phyloP scores from a whole-genome alignment of 1,140 invertebrate genomes.

The Penaeus japonicus region DNA sequence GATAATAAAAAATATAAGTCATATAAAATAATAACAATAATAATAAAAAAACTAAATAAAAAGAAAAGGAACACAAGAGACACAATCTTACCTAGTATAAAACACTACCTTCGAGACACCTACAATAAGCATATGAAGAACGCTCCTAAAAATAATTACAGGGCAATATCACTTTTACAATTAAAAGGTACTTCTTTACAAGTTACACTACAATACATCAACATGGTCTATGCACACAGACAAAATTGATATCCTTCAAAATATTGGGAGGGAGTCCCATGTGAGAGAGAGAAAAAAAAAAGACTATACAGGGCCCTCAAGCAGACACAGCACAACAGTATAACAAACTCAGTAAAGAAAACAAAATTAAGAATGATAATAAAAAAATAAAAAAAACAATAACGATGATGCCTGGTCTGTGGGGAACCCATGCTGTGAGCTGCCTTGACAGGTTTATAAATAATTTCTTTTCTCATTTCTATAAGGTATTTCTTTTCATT shows the following conservation, averaged over 20 bases:
- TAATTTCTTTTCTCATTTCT: not conserved
- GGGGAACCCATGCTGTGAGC: slow-evolving; percentile 32
- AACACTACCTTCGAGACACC: slow-evolving; percentile 43
- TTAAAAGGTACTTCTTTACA: slow-evolving; percentile 54
- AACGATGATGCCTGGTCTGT: not conserved
- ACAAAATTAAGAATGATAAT: too few relatives aligned
- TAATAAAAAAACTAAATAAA: too few relatives aligned
- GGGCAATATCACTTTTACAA: slow-evolving; percentile 28
- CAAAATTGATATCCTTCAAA: slow-evolving; percentile 16
- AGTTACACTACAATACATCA: slow-evolving; percentile 42
- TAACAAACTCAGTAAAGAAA: too few relatives aligned
- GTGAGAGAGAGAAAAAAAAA: not conserved
- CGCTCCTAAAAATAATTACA: slow-evolving; percentile 54
- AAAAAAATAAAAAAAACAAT: too few relatives aligned
- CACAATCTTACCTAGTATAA: slow-evolving; percentile 18
- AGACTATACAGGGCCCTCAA: not conserved
- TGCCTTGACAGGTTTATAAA: slow-evolving; percentile 46
- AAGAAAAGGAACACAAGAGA: too few relatives aligned
- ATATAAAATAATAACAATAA: too few relatives aligned
- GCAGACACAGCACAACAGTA: too few relatives aligned
- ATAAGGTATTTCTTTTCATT: too few relatives aligned
- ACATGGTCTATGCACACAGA: slow-evolving; percentile 39
- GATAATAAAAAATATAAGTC: slow-evolving; percentile 31
- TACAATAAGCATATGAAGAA: slow-evolving; percentile 48
- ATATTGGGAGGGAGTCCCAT: not conserved